phyloP scores from a whole-genome alignment of 2,113 vertebrate species.

The Chrysemys picta region DNA sequence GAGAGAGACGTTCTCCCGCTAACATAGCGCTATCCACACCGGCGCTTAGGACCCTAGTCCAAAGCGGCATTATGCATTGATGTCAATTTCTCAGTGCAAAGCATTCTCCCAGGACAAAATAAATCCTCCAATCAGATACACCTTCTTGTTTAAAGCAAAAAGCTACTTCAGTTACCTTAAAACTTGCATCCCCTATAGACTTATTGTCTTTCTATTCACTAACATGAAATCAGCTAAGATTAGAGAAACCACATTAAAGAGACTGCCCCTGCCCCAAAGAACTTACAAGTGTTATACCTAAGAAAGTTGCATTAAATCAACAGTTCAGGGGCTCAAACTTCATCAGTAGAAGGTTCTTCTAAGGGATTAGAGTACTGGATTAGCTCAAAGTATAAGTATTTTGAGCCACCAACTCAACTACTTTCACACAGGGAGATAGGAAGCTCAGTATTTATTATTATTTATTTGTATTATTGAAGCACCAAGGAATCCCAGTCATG shows the following conservation, averaged over 20 bases:
- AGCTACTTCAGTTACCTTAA: neutral
- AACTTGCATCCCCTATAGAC: too few relatives aligned
- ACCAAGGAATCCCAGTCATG: neutral
- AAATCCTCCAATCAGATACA: neutral
- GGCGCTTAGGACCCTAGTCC: neutral
- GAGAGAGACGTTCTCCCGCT: too few relatives aligned
- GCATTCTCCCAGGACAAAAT: neutral
- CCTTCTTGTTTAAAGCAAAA: neutral
- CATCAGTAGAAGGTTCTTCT: neutral
- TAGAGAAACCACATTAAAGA: neutral
- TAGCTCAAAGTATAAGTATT: neutral
- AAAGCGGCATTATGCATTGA: neutral
- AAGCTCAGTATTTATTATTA: neutral
- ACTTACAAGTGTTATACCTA: rapidly evolving
- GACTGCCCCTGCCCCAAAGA: neutral
- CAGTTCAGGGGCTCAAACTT: neutral
- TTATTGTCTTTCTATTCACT: neutral
- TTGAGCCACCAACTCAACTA: neutral
- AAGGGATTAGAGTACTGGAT: neutral
- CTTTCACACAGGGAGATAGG: neutral
- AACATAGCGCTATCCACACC: too few relatives aligned
- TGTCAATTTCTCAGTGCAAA: neutral
- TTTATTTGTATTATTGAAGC: neutral
- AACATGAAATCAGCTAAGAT: neutral
- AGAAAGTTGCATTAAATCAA: neutral